A percentile compares a stretch with the other conserved stretches of the same genome.
Evolutionary conservation across 2,888 invertebrate species (phyloP).

Genomic region (Vanessa cardui): DNA sequence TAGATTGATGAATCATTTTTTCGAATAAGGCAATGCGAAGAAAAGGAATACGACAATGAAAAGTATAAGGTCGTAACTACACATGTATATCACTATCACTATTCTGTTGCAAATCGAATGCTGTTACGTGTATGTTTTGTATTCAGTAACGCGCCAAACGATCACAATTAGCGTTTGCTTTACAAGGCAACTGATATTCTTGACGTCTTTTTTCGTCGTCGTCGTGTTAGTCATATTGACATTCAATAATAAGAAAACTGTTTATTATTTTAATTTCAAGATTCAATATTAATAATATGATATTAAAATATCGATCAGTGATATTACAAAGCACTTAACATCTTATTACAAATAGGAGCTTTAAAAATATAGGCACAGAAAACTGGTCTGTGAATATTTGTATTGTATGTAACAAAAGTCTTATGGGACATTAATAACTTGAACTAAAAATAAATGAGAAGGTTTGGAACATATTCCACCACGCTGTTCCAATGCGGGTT

Average conservation of each 20-base stretch:
- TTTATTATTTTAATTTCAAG: too few relatives aligned
- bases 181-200: conserved; percentile 30
- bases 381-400: too few relatives aligned
- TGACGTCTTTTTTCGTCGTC: conserved; percentile 10
- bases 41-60: neutral
- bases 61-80: neutral
- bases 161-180: conserved; percentile 23
- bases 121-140: conserved; percentile 33
- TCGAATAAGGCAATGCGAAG: neutral
- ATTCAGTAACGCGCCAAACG: conserved; percentile 20
- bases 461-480: too few relatives aligned
- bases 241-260: neutral
- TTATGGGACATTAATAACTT: too few relatives aligned
- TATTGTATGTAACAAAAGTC: too few relatives aligned
- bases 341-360: too few relatives aligned
- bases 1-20: neutral
- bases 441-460: too few relatives aligned
- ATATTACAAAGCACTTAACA: too few relatives aligned
- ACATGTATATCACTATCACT: neutral
- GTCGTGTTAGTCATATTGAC: neutral
- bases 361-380: too few relatives aligned
- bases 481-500: too few relatives aligned
- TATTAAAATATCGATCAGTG: too few relatives aligned
- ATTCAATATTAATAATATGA: too few relatives aligned
- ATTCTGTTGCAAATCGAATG: conserved; percentile 20